Evolutionary conservation across 2,797 vertebrate genomes (phyloP).

Genomic region (Cyclopterus lumpus): DNA sequence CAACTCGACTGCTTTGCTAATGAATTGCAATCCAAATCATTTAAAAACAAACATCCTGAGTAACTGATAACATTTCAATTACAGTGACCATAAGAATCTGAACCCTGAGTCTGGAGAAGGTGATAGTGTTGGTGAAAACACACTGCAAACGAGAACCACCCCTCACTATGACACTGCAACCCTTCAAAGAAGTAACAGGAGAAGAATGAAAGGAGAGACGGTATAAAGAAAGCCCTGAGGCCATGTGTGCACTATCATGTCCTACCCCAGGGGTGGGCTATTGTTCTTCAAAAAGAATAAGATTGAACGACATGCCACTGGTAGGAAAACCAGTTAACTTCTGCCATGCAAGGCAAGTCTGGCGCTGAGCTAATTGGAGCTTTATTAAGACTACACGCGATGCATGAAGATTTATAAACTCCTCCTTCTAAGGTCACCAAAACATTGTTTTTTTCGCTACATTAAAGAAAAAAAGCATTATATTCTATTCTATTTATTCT

Average conservation of each 20-base stretch:
- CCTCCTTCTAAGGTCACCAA: no score
- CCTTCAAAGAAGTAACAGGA: conserved; percentile 9
- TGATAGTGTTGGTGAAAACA: background rate
- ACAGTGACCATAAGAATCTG: background rate
- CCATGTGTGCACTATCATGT: conserved; percentile 8
- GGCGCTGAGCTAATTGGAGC: background rate
- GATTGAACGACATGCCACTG: background rate
- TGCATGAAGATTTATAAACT: no score
- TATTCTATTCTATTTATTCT: no score
- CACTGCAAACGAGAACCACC: background rate
- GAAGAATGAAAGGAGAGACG: background rate
- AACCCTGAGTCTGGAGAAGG: background rate
- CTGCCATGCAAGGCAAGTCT: background rate
- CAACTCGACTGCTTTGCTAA: background rate
- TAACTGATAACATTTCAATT: background rate
- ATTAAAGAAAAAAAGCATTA: no score
- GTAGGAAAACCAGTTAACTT: background rate
- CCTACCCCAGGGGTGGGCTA: conserved; percentile 2
- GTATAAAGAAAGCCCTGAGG: conserved; percentile 8
- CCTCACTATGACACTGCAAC: background rate
- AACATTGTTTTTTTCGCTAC: no score
- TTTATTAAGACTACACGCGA: no score
- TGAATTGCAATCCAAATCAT: background rate
- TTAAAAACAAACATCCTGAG: background rate
- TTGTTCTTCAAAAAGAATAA: conserved; percentile 31